Evolutionary conservation across 23 tunicate genomes (phyloP), one percentile per base, ranked within the genome.

Genomic region (Corella eumyota): DNA sequence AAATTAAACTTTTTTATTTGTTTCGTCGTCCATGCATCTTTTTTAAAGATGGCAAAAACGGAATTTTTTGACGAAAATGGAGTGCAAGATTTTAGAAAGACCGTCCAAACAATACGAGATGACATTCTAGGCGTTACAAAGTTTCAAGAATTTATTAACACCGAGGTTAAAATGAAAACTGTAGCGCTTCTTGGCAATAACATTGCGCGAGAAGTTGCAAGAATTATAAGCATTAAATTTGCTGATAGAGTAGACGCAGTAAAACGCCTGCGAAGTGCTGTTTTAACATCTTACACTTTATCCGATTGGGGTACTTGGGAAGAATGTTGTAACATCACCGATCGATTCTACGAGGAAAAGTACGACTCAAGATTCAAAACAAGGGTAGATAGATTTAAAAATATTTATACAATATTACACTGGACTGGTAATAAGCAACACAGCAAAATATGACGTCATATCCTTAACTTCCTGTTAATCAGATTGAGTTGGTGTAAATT

Each of bases 251-350:
- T 36, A 32, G 58, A 46, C 20, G 90, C 79, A 6, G 65, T 81
- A 4, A 48, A 56, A 27, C 32, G 62, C 6, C 56, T 81, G 20
- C 60, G 36, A 25, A 23, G 45, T 29, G 79, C 40, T 19, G 74
- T 72, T 0, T 28, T 22, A 29, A 44, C 30, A 1, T 50, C 73
- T 13, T 72, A 34, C 30, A 19, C 68, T 4, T 46, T 34, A 4
- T 6, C 6, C 25, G 24, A 35, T 17, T 72, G 72, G 74, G 71
- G 56, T 3, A 32, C 9, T 9, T 66, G 52, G 46, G 20, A 25
- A 27, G 44, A 72, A 19, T 81, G 90, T 56, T 81, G 90, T 65
- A 26, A 49, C 4, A 24, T 54, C n/a, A n/a, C n/a, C n/a, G n/a
- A n/a, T n/a, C n/a, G n/a, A n/a, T n/a, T n/a, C n/a, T n/a, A n/a